Evolutionary conservation across 2,113 vertebrate genomes (phyloP), one percentile per base, ranked within the genome.

Genomic region (Myiozetetes cayanensis): DNA sequence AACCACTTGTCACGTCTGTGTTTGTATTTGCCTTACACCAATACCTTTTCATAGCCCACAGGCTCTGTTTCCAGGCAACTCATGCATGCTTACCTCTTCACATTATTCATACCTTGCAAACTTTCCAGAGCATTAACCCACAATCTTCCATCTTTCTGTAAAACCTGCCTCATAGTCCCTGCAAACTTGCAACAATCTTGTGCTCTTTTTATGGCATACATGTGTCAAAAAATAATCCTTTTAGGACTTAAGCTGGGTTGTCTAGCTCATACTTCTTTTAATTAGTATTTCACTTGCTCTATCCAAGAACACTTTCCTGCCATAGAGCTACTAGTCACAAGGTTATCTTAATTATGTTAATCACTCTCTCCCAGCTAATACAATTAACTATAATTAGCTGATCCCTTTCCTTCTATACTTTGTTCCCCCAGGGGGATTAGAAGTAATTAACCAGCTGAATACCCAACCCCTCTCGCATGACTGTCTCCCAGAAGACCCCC

Each of bases 301-400:
- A 76, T 62, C 27, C 39, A 61, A 74, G 72, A 75, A 47, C 14
- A 12, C 24, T 74, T 93, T 46, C 63, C 49, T 89, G n/a, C 28
- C 8, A 23, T 41, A 72, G 14, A 93, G n/a, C 58, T 84, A 67
- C 76, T 55, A 95, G 52, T 90, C 71, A 67, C 41, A 84, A 95
- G 74, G 47, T 77, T 80, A 59, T 96, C 95, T 92, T 96, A 93
- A 96, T 88, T 91, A 91, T 73, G 76, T 83, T 92, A 94, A 96
- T 79, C 65, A 93, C 58, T 78, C 82, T 89, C 25, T 79, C 53
- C n/a, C 85, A 86, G 50, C 52, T 96, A 94, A 94, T 89, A 91
- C 75, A 93, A 91, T 96, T 92, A 96, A 74, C 73, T 85, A 81
- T 95, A 94, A 93, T 95, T 95, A 95, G 43, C 63, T 89, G 63